These are phyloP conservation scores for Archips xylosteana DNA, from an alignment of 2,888 invertebrate genomes.

Conservation along the genomic window DNA sequence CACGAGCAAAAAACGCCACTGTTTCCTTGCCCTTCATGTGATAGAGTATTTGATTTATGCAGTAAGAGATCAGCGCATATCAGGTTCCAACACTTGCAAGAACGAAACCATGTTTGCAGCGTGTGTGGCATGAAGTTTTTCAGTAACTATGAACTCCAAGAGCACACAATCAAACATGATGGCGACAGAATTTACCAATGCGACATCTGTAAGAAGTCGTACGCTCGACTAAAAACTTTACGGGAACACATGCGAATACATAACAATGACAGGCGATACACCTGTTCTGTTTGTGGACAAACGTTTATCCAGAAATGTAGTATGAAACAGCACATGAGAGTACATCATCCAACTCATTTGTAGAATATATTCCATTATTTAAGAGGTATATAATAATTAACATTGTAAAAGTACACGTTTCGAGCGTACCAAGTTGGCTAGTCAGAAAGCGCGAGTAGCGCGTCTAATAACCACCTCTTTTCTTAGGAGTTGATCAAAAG, in stretches of 20 bases:
- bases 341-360: constrained; percentile 72
- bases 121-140: constrained; percentile 84
- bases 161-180: constrained; percentile 83
- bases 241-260: constrained; percentile 80
- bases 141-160: constrained; percentile 82
- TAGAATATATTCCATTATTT: constrained; percentile 60
- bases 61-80: constrained; percentile 76
- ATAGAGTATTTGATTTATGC: constrained; percentile 75
- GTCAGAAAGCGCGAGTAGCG: background rate
- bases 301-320: constrained; percentile 79
- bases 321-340: constrained; percentile 75
- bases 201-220: constrained; percentile 81
- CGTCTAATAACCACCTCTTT: background rate
- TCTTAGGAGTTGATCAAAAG: background rate
- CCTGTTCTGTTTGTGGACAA: constrained; percentile 75
- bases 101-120: constrained; percentile 78
- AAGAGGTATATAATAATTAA: background rate
- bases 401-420: background rate
- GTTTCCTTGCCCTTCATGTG: constrained; percentile 76
- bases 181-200: constrained; percentile 84
- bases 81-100: constrained; percentile 75
- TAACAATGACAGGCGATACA: constrained; percentile 73
- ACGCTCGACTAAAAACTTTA: constrained; percentile 76
- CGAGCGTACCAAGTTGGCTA: background rate
- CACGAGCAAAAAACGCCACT: constrained; percentile 75